Conservation (phyloP, 2,888 invertebrate species). For the Quadroppia sp. region DNA sequence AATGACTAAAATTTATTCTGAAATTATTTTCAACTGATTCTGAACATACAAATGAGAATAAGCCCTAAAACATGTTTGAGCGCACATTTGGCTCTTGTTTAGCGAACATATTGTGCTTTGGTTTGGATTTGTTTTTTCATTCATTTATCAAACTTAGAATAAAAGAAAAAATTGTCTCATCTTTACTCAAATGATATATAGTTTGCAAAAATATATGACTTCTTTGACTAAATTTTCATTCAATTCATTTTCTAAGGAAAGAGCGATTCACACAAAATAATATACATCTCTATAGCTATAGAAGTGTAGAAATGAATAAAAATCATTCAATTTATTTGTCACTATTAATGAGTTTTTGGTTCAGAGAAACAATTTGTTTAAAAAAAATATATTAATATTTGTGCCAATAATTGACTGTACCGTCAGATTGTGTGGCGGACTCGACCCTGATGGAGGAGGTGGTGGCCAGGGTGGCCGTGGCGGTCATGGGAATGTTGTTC, state of each 20-base stretch:
- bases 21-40: too few species aligned
- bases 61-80: constrained; percentile 22
- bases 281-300: too few species aligned
- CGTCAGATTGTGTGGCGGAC: constrained; percentile 44
- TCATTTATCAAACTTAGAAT: constrained; percentile 20
- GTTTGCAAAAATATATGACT: too few species aligned
- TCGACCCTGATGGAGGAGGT: constrained; percentile 41
- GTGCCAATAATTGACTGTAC: constrained; percentile 36
- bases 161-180: neutral
- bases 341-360: too few species aligned
- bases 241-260: neutral
- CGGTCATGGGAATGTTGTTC: constrained; percentile 33
- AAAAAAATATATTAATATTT: too few species aligned
- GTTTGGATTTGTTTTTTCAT: neutral
- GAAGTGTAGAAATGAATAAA: too few species aligned
- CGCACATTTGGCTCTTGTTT: neutral
- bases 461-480: constrained; percentile 28
- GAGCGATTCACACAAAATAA: too few species aligned
- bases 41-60: neutral
- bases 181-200: too few species aligned
- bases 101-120: constrained; percentile 5
- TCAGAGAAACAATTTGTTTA: too few species aligned
- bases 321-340: too few species aligned
- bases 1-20: too few species aligned
- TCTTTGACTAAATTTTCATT: neutral